Conservation (phyloP, 2,797 vertebrate species). For the Neosalanx taihuensis region DNA sequence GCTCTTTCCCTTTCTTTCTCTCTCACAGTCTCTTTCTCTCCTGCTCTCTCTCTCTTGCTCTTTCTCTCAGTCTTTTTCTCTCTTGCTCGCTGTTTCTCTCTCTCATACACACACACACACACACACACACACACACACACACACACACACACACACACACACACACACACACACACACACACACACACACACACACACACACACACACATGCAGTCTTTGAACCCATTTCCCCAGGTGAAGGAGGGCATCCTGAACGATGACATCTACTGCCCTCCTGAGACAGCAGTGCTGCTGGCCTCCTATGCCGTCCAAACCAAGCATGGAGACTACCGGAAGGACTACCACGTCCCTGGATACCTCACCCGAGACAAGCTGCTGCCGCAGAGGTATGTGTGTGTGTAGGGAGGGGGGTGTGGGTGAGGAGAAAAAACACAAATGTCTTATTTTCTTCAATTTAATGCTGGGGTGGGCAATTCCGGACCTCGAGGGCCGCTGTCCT, state of each 20-base stretch:
- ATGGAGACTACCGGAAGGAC: conserved; percentile 89
- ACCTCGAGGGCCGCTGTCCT: no score
- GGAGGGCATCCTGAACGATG: conserved; percentile 91
- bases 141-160: background rate
- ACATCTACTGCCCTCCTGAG: conserved; percentile 96
- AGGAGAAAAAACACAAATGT: no score
- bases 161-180: background rate
- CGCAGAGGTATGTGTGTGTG: conserved; percentile 80
- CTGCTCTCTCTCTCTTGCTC: no score
- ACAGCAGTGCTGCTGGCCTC: conserved; percentile 93
- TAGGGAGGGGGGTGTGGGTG: no score
- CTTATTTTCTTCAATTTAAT: no score
- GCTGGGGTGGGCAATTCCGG: no score
- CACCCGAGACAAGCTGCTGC: conserved; percentile 87
- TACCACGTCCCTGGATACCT: conserved; percentile 88
- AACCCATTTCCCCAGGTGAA: conserved; percentile 75
- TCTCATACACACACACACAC: background rate
- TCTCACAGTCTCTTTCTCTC: no score
- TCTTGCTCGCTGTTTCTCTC: background rate
- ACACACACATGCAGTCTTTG: background rate
- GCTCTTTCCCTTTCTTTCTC: no score
- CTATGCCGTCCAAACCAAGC: conserved; percentile 92
- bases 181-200: background rate
- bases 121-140: background rate
- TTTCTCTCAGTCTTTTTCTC: no score